Conservation (phyloP, 92 coral and sea anemone genomes). For the Epizoanthus illoricatus region DNA sequence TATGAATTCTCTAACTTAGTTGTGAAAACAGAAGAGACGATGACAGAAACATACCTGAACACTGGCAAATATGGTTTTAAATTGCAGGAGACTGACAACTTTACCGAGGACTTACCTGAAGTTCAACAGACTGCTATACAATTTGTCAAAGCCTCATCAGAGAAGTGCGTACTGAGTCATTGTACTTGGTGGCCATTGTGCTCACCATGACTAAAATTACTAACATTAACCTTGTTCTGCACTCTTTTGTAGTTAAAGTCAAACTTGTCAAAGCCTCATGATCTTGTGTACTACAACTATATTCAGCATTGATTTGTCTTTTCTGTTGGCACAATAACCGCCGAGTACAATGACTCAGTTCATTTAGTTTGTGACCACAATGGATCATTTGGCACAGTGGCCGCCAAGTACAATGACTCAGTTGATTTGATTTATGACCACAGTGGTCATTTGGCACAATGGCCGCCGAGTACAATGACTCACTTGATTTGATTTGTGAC, state of each 20-base stretch:
- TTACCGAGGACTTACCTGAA: constrained; percentile 8
- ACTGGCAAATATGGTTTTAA: constrained; percentile 28
- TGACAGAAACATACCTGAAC: constrained; percentile 21
- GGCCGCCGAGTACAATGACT: constrained; percentile 24
- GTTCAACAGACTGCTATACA: constrained; percentile 4
- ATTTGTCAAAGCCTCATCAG: too few species aligned
- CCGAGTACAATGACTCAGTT: constrained; percentile 22
- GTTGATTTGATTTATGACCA: too few species aligned
- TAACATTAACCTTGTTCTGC: constrained; percentile 7
- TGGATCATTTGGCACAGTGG: neutral
- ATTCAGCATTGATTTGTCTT: neutral
- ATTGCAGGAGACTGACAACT: constrained; percentile 16
- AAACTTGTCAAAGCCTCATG: constrained; percentile 26
- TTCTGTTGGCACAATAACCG: constrained; percentile 1
- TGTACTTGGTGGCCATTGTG: too few species aligned
- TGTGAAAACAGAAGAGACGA: constrained; percentile 28
- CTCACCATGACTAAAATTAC: too few species aligned
- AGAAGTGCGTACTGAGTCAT: too few species aligned
- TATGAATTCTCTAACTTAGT: too few species aligned
- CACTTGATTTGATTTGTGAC: constrained; percentile 6
- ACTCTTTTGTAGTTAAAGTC: constrained; percentile 12
- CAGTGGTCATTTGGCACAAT: neutral
- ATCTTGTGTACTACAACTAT: neutral
- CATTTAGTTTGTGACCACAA: constrained; percentile 12
- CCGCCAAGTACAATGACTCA: too few species aligned